A percentile compares a stretch with the other conserved stretches of the same genome.
These are phyloP conservation scores for Plutomurus gul DNA, from an alignment of 1,140 invertebrate genomes.

Conservation along the genomic window DNA sequence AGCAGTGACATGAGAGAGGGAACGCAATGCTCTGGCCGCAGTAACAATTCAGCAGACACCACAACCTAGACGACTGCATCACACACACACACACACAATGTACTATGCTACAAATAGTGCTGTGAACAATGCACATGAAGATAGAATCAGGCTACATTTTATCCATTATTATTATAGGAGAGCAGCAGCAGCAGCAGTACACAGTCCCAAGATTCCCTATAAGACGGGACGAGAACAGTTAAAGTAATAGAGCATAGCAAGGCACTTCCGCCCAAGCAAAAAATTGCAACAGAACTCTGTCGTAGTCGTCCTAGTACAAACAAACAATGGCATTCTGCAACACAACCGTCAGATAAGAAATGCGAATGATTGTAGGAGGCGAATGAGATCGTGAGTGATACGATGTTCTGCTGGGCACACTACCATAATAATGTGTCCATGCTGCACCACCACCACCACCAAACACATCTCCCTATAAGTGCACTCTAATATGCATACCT, in stretches of 20 bases:
- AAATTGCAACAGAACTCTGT: slow-evolving; percentile 2
- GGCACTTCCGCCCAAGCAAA: slow-evolving; percentile 32
- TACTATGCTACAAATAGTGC: too few species aligned
- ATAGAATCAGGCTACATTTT: too few species aligned
- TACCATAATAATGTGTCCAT: too few species aligned
- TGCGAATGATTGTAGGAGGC: slow-evolving; percentile 28
- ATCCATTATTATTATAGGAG: background rate
- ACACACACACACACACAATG: too few species aligned
- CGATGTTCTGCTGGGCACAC: background rate
- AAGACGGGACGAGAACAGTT: background rate
- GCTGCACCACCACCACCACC: too few species aligned
- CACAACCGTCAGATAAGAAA: slow-evolving; percentile 24
- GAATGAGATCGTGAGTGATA: slow-evolving; percentile 37
- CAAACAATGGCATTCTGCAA: background rate
- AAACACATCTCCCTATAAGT: too few species aligned
- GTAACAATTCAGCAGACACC: too few species aligned
- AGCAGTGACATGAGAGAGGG: too few species aligned
- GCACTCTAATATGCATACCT: too few species aligned
- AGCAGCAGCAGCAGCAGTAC: background rate
- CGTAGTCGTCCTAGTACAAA: background rate
- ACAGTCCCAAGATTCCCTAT: background rate
- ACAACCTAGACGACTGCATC: too few species aligned
- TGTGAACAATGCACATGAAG: too few species aligned
- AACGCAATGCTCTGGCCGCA: too few species aligned
- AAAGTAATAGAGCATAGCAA: slow-evolving; percentile 24